Conservation (phyloP, 2,113 vertebrate species). For the rabbit (Oryctolagus cuniculus) region mOryCun1.1 NC_091453.1:10937501-10938000, state of each 20-base stretch:
- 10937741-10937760: constrained; percentile 46
- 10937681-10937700: background rate
- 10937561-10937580: constrained; percentile 17
- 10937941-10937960: background rate
- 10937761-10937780: constrained; percentile 34
- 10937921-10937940: background rate
- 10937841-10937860: constrained; percentile 10
- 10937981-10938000: constrained; percentile 5
- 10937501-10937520: no score
- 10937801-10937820: background rate
- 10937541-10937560: no score
- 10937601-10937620: background rate
- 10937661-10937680: constrained; percentile 53
- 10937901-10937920: constrained; percentile 20
- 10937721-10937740: constrained; percentile 52
- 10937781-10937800: background rate
- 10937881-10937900: background rate
- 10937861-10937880: background rate
- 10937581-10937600: constrained; percentile 33
- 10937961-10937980: constrained; percentile 42
- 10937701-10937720: constrained; percentile 22
- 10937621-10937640: constrained; percentile 13
- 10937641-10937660: background rate
- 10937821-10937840: background rate
- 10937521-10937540: no score